Evolutionary conservation across 2,888 invertebrate species (phyloP).

Genomic region (Zeuzera pyrina): DNA sequence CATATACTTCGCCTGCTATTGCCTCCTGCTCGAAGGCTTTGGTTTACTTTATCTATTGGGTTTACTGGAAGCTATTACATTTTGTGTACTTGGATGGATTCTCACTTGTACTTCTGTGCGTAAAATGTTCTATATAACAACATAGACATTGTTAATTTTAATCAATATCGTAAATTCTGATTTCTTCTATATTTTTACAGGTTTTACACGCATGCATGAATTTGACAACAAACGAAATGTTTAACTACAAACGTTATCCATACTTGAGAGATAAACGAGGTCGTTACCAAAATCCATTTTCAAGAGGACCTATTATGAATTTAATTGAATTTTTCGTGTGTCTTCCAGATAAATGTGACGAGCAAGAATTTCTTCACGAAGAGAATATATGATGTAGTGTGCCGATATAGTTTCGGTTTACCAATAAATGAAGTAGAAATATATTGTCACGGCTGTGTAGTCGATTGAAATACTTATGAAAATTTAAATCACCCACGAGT

Average conservation of each 20-base stretch:
- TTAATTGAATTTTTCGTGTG: conserved; percentile 93
- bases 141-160: too few species aligned
- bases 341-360: conserved; percentile 84
- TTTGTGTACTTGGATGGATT: conserved; percentile 90
- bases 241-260: conserved; percentile 92
- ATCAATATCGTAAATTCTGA: too few species aligned
- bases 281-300: conserved; percentile 91
- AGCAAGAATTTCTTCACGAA: conserved; percentile 79
- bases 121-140: too few species aligned
- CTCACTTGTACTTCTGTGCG: conserved; percentile 90
- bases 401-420: too few species aligned
- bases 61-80: conserved; percentile 85
- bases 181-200: conserved; percentile 71
- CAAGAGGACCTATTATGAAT: conserved; percentile 90
- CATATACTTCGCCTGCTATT: conserved; percentile 90
- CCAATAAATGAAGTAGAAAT: too few species aligned
- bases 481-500: too few species aligned
- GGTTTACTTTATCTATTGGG: conserved; percentile 89
- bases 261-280: conserved; percentile 92
- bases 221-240: conserved; percentile 95
- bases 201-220: conserved; percentile 94
- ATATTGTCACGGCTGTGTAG: too few species aligned
- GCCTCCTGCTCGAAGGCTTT: conserved; percentile 87
- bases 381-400: conserved; percentile 74
- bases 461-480: too few species aligned